phyloP scores from a whole-genome alignment of 2,113 vertebrate species.

The Carlito syrichta region DNA sequence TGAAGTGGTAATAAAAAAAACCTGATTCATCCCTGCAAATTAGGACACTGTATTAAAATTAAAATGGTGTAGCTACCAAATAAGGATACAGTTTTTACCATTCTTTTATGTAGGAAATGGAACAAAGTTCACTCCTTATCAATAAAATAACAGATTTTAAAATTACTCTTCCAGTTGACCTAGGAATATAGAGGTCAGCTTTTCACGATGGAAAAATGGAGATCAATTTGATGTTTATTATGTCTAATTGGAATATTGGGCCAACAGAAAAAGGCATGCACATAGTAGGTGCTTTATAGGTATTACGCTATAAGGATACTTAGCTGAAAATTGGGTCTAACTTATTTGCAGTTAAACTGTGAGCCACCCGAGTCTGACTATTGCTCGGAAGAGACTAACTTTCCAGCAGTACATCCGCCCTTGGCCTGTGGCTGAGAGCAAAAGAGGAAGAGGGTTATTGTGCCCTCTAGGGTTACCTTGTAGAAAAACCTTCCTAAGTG shows the following conservation, averaged over 20 bases:
- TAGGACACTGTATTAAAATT: neutral
- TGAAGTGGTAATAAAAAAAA: neutral
- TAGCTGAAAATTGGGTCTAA: neutral
- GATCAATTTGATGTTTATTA: neutral
- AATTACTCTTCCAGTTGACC: neutral
- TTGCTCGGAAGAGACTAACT: neutral
- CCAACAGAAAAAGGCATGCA: neutral
- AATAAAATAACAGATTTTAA: neutral
- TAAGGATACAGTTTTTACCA: neutral
- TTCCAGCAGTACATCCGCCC: fast-evolving
- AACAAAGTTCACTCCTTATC: neutral
- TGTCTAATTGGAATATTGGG: neutral
- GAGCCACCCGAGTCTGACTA: neutral
- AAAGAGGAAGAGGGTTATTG: slow-evolving; percentile 43
- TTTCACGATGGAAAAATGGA: neutral
- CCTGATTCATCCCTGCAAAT: neutral
- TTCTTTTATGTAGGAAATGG: neutral
- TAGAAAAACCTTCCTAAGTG: neutral
- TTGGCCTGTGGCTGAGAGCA: neutral
- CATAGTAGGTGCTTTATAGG: neutral
- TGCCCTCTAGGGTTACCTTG: slow-evolving; percentile 69
- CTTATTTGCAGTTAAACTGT: neutral
- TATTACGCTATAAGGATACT: neutral
- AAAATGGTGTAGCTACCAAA: neutral
- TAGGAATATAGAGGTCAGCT: neutral